Conservation (phyloP, 2,113 vertebrate genomes). For the Eolophus roseicapilla region DNA sequence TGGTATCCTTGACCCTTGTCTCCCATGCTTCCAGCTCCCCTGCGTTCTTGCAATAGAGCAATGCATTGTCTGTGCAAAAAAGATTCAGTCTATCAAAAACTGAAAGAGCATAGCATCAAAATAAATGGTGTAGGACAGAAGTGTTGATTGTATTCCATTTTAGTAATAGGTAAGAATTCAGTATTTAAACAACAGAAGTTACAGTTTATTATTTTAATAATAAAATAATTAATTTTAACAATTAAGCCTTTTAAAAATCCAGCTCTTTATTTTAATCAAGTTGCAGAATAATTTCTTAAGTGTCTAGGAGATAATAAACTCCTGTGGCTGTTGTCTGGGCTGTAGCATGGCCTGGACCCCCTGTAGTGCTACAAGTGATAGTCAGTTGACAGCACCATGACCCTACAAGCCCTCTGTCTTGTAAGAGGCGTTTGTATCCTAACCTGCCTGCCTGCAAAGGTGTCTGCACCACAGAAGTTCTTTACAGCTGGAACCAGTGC, state of each 20-base stretch:
- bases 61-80: neutral
- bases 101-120: neutral
- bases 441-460: neutral
- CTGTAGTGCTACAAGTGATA: fast-evolving
- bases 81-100: neutral
- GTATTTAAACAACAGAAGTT: neutral
- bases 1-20: neutral
- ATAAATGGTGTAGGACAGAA: neutral
- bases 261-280: neutral
- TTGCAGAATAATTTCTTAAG: neutral
- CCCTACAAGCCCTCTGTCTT: neutral
- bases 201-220: neutral
- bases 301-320: neutral
- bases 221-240: neutral
- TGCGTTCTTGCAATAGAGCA: neutral
- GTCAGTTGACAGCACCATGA: neutral
- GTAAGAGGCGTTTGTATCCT: neutral
- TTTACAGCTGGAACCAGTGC: neutral
- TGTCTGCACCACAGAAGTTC: neutral
- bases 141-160: neutral
- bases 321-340: neutral
- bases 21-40: neutral
- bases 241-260: neutral
- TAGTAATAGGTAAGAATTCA: neutral
- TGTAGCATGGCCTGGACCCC: neutral